Evolutionary conservation across 2,888 invertebrate species (phyloP), one percentile per base, ranked within the genome.

Genomic region (Thecophora atra): DNA sequence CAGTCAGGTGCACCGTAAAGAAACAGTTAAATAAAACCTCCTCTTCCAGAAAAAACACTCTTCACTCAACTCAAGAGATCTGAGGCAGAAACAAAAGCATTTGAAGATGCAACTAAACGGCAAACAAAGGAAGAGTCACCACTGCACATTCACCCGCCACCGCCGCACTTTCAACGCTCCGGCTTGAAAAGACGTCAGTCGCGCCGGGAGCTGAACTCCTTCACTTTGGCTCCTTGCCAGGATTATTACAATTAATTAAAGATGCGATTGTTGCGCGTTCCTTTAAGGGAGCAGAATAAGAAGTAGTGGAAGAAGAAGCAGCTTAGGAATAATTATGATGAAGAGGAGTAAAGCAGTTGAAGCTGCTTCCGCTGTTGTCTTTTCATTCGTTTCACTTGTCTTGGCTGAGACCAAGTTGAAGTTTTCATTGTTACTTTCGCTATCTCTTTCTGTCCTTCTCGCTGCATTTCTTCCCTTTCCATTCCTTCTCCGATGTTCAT

Each of bases 211-310:
- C 1, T 21, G 37, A 37, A 37, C 26, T 58, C 56, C 58, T 58
- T 58, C 24, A 15, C 56, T 58, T 26, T 68, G 68, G 68, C 58
- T 56, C 44, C 58, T 58, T 56, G 68, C 68, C 68, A 68, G 56
- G 58, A 68, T 68, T 68, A 68, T 68, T 51, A 68, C 68, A 68
- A 68, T 68, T 68, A 68, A 68, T 68, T 68, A 68, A 68, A 68
- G 56, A 58, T 68, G 58, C 68, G 30, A 68, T 68, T 68, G 56
- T 58, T 58, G 56, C 58, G 42, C 42, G 30, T 24, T 15, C 24
- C 52, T 24, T 17, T 11, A 42, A 28, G 44, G 68, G 44, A 56
- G 58, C 19, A 58, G 37, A 26, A 19, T 52, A 52, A 21, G 42
- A 51, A 65, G n/a, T n/a, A n/a, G n/a, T n/a, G n/a, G n/a, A n/a